Evolutionary conservation across 2,888 invertebrate genomes (phyloP), one percentile per base, ranked within the genome.

Genomic region (Craniophora ligustri): DNA sequence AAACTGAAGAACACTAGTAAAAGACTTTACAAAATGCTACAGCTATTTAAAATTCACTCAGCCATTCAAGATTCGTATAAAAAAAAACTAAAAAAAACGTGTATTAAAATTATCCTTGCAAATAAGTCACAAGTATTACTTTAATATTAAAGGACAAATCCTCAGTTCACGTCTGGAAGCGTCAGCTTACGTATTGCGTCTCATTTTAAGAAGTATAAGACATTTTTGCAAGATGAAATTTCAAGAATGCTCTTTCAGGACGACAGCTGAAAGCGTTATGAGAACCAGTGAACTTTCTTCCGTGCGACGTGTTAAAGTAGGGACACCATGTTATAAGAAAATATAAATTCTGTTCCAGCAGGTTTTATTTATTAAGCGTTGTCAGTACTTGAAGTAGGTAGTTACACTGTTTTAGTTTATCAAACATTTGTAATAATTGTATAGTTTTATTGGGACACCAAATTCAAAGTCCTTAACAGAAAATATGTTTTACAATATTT

Each of bases 201-300:
- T 49, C 53, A 58, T 53, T 66, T 58, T 45, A 51, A 64, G 41
- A 31, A 47, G 63, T 62, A 53, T 48, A 67, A 68, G 61, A 75
- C 65, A 72, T 70, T 69, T 64, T 64, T 69, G 62, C 61, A 59
- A 68, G 64, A 79, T 73, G 71, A 72, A 67, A 72, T 75, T 76
- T 68, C 64, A 69, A 79, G 72, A 75, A 72, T 73, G 68, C 65
- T 70, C 65, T 70, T 70, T 77, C 69, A 63, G 54, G 59, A 72
- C 64, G 68, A 68, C 72, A 72, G 58, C 70, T 67, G 70, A 68
- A 71, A 79, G 71, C 76, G 73, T 76, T 78, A 75, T 76, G 72
- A 78, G 72, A 78, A 72, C 58, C 66, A 63, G 70, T 65, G 70
- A 75, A 80, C 65, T 75, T 76, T 79, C 73, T 72, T 77, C 79